Conservation (phyloP, 2,888 invertebrate species). For the Drosophila dives region DNA sequence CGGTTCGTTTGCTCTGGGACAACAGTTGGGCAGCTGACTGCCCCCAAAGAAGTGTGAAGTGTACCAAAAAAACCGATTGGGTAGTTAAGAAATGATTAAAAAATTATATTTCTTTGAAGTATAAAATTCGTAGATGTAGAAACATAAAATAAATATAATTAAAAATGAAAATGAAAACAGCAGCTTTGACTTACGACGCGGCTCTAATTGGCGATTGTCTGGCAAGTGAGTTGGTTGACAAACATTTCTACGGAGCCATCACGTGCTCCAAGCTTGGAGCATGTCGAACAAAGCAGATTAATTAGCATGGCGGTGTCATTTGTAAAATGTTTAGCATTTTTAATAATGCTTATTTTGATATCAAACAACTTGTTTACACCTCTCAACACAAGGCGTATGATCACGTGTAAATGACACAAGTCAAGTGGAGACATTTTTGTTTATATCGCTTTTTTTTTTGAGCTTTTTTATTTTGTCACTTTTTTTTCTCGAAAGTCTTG, state of each 20-base stretch:
- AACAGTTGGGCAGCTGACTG: conserved; percentile 29
- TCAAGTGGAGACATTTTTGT: conserved; percentile 26
- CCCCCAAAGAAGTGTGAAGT: conserved; percentile 7
- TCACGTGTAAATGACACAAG: conserved; percentile 31
- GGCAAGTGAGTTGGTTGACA: conserved; percentile 71
- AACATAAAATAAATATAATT: background rate
- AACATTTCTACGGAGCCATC: conserved; percentile 57
- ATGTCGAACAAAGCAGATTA: conserved; percentile 69
- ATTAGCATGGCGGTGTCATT: conserved; percentile 70
- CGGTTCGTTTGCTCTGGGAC: conserved; percentile 31
- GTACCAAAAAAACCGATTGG: background rate
- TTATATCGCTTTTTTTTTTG: conserved; percentile 15
- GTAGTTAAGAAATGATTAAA: background rate
- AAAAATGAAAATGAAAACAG: background rate
- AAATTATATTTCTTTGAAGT: background rate
- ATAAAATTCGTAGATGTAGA: background rate
- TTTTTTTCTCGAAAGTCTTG: conserved; percentile 2
- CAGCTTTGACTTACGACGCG: background rate
- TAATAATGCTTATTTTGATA: conserved; percentile 44
- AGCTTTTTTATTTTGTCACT: conserved; percentile 2
- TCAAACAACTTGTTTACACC: conserved; percentile 42
- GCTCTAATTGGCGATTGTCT: conserved; percentile 74
- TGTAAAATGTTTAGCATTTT: conserved; percentile 47
- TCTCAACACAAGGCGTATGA: conserved; percentile 11
- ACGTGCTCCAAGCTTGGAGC: conserved; percentile 60